These are phyloP conservation scores for Catocala fraxini DNA, from an alignment of 2,888 invertebrate genomes.

Conservation along the genomic window DNA sequence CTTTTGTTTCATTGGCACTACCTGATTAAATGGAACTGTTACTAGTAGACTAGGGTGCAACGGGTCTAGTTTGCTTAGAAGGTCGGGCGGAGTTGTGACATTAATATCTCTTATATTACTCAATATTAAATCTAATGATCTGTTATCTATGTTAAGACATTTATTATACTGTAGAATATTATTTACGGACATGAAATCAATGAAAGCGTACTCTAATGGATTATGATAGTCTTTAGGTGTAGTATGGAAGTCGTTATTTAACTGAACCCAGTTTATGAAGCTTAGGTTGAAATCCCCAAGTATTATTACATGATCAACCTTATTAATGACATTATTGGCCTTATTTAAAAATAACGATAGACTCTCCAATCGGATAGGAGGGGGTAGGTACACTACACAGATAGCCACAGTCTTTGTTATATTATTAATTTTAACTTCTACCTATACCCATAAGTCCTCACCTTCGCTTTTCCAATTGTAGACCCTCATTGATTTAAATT, in stretches of 20 bases:
- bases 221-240: neutral
- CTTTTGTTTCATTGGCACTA: neutral
- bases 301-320: conserved; percentile 4
- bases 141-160: neutral
- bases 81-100: too few relatives aligned
- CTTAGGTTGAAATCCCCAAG: conserved; percentile 20
- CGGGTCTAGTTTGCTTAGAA: too few relatives aligned
- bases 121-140: neutral
- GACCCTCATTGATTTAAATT: neutral
- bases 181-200: neutral
- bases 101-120: too few relatives aligned
- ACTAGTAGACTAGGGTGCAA: neutral
- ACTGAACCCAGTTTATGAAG: conserved; percentile 9
- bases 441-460: conserved; percentile 21
- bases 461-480: conserved; percentile 9
- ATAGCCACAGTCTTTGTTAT: too few relatives aligned
- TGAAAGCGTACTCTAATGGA: neutral
- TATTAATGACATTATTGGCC: conserved; percentile 4
- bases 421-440: conserved; percentile 6
- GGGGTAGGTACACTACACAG: conserved; percentile 15
- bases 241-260: neutral
- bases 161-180: neutral
- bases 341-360: conserved; percentile 7
- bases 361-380: conserved; percentile 8
- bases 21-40: neutral